phyloP scores from a whole-genome alignment of 2,113 vertebrate genomes.

The Paraplagusia blochii region DNA sequence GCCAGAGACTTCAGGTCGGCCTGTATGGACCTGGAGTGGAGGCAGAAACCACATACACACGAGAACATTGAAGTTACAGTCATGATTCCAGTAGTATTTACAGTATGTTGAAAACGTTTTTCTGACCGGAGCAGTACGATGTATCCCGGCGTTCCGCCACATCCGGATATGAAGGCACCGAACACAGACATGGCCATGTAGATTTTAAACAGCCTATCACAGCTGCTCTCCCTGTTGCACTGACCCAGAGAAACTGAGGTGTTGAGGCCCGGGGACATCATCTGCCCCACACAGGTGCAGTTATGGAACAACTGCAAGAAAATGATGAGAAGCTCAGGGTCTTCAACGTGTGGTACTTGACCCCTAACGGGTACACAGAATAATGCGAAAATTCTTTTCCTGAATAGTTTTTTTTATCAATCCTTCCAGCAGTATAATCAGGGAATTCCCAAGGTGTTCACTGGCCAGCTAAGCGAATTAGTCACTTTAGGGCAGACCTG shows the following conservation, averaged over 20 bases:
- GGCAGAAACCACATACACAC: background rate
- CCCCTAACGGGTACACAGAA: too few species aligned
- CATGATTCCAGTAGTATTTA: too few species aligned
- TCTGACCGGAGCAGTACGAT: constrained; percentile 82
- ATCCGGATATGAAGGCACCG: constrained; percentile 66
- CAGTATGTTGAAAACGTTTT: background rate
- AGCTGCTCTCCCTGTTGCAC: constrained; percentile 76
- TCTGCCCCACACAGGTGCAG: constrained; percentile 79
- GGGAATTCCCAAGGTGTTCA: too few species aligned
- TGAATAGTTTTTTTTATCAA: too few species aligned
- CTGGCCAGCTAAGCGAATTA: too few species aligned
- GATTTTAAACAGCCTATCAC: constrained; percentile 76
- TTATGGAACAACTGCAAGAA: constrained; percentile 82
- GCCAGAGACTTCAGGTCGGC: constrained; percentile 87
- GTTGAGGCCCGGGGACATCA: constrained; percentile 57
- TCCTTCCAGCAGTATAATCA: too few species aligned
- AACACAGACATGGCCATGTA: constrained; percentile 74
- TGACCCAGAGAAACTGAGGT: constrained; percentile 79
- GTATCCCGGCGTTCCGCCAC: constrained; percentile 74
- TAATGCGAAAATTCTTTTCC: too few species aligned
- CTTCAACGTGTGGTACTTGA: too few species aligned
- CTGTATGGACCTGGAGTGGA: constrained; percentile 78
- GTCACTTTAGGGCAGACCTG: too few species aligned
- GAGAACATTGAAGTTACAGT: background rate
- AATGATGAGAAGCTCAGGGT: background rate